These are phyloP conservation scores for Mastomys natalensis DNA, from an alignment of 2,113 vertebrate species.

Conservation along the genomic window DNA sequence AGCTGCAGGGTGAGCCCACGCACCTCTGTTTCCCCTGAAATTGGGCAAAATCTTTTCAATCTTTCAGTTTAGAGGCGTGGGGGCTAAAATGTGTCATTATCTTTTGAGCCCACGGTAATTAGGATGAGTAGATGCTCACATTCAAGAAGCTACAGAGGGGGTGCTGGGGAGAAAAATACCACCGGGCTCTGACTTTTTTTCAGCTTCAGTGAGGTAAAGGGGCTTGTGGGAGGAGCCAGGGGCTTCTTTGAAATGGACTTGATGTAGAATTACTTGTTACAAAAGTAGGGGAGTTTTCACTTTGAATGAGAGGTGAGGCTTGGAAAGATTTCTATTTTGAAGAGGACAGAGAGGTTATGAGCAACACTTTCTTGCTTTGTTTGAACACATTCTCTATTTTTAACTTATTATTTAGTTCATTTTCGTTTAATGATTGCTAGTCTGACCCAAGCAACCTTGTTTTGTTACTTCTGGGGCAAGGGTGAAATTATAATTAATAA, in stretches of 20 bases:
- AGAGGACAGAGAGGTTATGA: constrained; percentile 53
- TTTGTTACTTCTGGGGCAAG: constrained; percentile 49
- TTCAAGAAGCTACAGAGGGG: constrained; percentile 3
- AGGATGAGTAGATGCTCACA: not conserved
- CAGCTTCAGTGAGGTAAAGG: not conserved
- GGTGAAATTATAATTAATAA: constrained; percentile 65
- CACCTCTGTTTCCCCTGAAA: constrained; percentile 39
- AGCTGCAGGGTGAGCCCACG: not conserved
- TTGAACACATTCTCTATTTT: constrained; percentile 65
- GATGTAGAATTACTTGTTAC: constrained; percentile 67
- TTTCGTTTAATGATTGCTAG: constrained; percentile 75
- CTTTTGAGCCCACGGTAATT: constrained; percentile 32
- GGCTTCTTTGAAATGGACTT: constrained; percentile 59
- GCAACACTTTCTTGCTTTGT: constrained; percentile 44
- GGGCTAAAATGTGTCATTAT: constrained; percentile 11
- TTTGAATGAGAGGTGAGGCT: constrained; percentile 54
- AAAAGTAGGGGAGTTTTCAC: constrained; percentile 60
- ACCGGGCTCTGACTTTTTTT: not conserved
- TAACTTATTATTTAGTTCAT: constrained; percentile 66
- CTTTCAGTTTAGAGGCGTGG: not conserved
- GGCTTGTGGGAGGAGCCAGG: constrained; percentile 1
- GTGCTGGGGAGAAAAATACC: not conserved
- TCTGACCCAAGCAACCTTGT: constrained; percentile 54
- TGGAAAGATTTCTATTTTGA: constrained; percentile 58
- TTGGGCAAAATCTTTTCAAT: not conserved